A percentile compares a stretch with the other conserved stretches of the same genome.
Conservation (phyloP, 2,797 vertebrate genomes). For the Merluccius polli region DNA sequence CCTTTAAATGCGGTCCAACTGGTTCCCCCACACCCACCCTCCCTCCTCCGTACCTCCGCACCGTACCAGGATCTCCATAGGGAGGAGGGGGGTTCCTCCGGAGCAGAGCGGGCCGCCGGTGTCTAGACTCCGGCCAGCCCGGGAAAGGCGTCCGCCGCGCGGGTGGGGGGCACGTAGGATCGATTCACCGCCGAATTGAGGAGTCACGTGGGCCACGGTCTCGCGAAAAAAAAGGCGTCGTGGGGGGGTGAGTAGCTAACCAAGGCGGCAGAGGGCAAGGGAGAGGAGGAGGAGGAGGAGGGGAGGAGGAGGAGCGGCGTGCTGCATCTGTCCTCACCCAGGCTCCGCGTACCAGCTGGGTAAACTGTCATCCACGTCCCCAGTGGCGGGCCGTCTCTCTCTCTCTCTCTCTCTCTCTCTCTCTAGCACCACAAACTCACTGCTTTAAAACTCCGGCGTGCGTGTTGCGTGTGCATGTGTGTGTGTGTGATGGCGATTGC, state of each 20-base stretch:
- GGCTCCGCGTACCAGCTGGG: conserved; percentile 62
- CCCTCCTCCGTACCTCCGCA: too few relatives aligned
- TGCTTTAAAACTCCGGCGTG: background rate
- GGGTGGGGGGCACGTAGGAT: conserved; percentile 21
- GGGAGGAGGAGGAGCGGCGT: conserved; percentile 43
- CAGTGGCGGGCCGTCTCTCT: background rate
- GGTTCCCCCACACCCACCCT: too few relatives aligned
- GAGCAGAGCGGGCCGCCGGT: conserved; percentile 19
- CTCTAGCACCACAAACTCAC: background rate
- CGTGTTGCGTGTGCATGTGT: background rate
- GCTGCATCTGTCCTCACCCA: conserved; percentile 61
- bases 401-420: background rate
- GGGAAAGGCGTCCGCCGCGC: conserved; percentile 27
- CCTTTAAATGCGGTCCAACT: conserved; percentile 72
- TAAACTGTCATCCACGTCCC: conserved; percentile 46
- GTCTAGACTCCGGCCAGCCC: conserved; percentile 31
- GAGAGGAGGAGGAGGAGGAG: conserved; percentile 37
- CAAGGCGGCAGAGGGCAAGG: background rate
- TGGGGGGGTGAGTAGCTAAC: conserved; percentile 18
- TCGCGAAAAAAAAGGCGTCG: conserved; percentile 14
- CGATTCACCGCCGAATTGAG: conserved; percentile 10
- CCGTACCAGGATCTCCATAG: conserved; percentile 54
- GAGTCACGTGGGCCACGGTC: conserved; percentile 37
- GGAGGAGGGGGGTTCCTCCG: conserved; percentile 42
- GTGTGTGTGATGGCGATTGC: background rate